Base-by-base conservation (phyloP, 2,888 invertebrate genomes). In the Drosophila borealis region DNA sequence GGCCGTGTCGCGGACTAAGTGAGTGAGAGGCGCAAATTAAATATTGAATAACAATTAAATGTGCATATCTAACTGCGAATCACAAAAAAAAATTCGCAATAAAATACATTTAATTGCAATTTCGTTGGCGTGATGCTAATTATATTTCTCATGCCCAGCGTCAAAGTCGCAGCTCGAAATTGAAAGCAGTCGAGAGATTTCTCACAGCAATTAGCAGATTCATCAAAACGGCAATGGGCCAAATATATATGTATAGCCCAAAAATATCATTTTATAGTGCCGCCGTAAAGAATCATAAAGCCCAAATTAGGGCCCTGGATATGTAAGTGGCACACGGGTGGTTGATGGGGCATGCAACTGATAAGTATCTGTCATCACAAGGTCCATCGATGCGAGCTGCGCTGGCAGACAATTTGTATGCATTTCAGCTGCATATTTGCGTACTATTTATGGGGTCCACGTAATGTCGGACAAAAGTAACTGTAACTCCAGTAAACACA, bases 21-120 rank as follows among this genome's bases (percentile, higher is more conserved):
- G 33, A 29, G 49, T 29, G 55, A 66, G 45, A 29, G 36, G 51
- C 56, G 41, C 37, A 54, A 36, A 49, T 54, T 29, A 49, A 42
- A 60, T 70, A 65, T 73, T 68, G 69, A 60, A 61, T 36, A 69
- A 66, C 74, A 83, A 86, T 83, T 82, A 86, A 76, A 77, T 73
- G 76, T 71, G 51, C 69, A 70, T 73, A 73, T 63, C 59, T 70
- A 70, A 49, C 45, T 50, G 54, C 46, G 54, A 64, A 71, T 36
- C 41, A 63, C 55, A 74, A 76, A 79, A 79, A 64, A 74, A 66
- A 54, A 50, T 76, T 77, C 60, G 62, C 59, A 64, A 67, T 63
- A 78, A 65, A 73, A 49, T 64, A 70, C 69, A 77, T 70, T 70
- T 44, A 65, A 67, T 55, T 68, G 64, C 56, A 64, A 70, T 62